Conservation (phyloP, 2,113 vertebrate genomes). For the Syngnathus typhle region DNA sequence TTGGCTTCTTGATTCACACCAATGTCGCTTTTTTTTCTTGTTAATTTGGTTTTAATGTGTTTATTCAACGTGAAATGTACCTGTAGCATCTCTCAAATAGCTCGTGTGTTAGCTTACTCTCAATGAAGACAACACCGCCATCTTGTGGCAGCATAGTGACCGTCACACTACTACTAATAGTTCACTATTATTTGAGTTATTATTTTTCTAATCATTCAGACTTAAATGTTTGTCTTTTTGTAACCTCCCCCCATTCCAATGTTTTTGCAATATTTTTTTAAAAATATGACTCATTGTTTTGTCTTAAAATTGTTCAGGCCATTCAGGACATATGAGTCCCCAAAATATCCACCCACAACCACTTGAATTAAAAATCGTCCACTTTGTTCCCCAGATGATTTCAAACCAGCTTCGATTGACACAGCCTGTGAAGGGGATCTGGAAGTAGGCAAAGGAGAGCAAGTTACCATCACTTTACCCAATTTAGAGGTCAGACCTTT, state of each 20-base stretch:
- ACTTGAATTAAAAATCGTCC: not conserved
- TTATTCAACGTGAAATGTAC: not conserved
- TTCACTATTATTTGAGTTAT: not conserved
- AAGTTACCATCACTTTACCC: slow-evolving; percentile 94
- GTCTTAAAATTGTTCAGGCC: too few species aligned
- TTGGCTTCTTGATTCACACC: rapidly evolving
- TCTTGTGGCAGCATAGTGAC: slow-evolving; percentile 22
- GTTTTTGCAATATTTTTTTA: not conserved
- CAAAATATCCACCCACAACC: not conserved
- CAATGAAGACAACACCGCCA: slow-evolving; percentile 13
- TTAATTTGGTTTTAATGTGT: not conserved
- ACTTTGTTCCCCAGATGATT: slow-evolving; percentile 81
- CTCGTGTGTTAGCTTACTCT: slow-evolving; percentile 20
- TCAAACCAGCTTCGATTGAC: slow-evolving; percentile 97
- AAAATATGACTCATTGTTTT: too few species aligned
- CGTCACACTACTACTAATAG: not conserved
- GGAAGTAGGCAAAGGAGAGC: slow-evolving; percentile 95
- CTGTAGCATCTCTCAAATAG: slow-evolving; percentile 27
- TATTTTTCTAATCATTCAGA: not conserved
- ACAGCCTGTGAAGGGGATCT: slow-evolving; percentile 91
- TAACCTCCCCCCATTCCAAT: not conserved
- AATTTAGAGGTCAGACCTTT: slow-evolving; percentile 84
- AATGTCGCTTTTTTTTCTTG: not conserved
- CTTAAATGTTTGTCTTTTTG: not conserved
- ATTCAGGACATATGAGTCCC: too few species aligned